Evolutionary conservation across 2,888 invertebrate species (phyloP).

Genomic region (Parnassius glacialis): DNA sequence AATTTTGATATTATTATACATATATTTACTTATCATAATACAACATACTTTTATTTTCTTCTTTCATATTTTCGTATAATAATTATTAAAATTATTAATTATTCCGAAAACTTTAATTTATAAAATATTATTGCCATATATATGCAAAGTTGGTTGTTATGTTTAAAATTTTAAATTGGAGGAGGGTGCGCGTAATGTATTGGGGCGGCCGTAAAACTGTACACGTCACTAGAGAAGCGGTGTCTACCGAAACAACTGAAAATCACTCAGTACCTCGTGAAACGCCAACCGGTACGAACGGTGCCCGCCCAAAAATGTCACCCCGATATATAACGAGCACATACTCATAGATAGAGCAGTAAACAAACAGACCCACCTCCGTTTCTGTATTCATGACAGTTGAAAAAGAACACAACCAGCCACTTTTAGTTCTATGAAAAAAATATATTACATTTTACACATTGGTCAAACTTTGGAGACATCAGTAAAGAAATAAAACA

Average conservation of each 20-base stretch:
- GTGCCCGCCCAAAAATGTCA: not conserved
- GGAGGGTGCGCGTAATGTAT: slow-evolving; percentile 11
- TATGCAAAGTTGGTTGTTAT: too few species aligned
- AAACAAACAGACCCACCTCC: slow-evolving; percentile 1
- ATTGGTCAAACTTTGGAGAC: not conserved
- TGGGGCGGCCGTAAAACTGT: slow-evolving; percentile 32
- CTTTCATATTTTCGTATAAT: too few species aligned
- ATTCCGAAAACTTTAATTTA: too few species aligned
- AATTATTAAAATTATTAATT: too few species aligned
- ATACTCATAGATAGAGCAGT: not conserved
- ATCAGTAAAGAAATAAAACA: not conserved
- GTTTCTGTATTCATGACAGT: not conserved
- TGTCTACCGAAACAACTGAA: slow-evolving; percentile 7
- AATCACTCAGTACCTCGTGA: slow-evolving; percentile 20
- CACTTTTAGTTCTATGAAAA: not conserved
- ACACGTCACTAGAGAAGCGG: slow-evolving; percentile 42
- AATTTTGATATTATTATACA: not conserved
- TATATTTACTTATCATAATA: too few species aligned
- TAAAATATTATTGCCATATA: too few species aligned
- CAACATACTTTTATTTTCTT: too few species aligned
- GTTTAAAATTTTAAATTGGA: too few species aligned
- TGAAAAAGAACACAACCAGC: not conserved
- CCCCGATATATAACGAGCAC: not conserved
- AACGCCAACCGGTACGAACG: slow-evolving; percentile 10
- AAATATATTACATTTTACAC: too few species aligned